These are phyloP conservation scores for Psilopsiagon aymara DNA, from an alignment of 2,113 vertebrate genomes.

Conservation along the genomic window DNA sequence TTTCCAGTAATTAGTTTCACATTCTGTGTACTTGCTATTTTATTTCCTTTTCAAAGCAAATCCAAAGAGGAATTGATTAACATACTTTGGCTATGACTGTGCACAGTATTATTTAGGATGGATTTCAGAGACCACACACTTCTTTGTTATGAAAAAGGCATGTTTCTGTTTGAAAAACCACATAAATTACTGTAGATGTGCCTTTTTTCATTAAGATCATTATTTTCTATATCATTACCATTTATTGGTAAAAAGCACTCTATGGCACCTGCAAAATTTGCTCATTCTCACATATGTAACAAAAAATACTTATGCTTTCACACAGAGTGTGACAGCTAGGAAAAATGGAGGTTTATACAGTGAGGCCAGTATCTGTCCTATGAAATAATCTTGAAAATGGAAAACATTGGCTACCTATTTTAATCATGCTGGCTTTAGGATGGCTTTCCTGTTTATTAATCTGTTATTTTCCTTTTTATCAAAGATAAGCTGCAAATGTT, in stretches of 20 bases:
- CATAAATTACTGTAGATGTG: neutral
- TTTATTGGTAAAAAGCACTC: neutral
- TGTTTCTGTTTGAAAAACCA: neutral
- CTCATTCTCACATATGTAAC: neutral
- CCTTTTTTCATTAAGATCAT: neutral
- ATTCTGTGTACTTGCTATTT: neutral
- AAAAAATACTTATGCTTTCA: neutral
- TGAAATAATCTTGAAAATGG: neutral
- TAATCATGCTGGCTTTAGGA: neutral
- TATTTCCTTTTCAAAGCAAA: slow-evolving; percentile 3
- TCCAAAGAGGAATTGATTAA: neutral
- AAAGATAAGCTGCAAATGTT: neutral
- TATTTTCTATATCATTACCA: neutral
- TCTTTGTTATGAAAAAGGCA: neutral
- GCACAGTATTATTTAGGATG: neutral
- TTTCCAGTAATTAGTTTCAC: neutral
- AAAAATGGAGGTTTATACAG: rapidly evolving
- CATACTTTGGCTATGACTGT: neutral
- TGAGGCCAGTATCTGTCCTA: neutral
- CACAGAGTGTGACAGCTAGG: neutral
- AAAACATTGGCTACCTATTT: neutral
- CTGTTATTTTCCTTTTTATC: neutral
- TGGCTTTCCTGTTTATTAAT: neutral
- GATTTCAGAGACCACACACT: neutral
- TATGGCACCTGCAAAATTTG: neutral